A percentile compares a stretch with the other conserved stretches of the same genome.
Conservation (phyloP, 2,797 vertebrate genomes). For the Siniperca obscura region DNA sequence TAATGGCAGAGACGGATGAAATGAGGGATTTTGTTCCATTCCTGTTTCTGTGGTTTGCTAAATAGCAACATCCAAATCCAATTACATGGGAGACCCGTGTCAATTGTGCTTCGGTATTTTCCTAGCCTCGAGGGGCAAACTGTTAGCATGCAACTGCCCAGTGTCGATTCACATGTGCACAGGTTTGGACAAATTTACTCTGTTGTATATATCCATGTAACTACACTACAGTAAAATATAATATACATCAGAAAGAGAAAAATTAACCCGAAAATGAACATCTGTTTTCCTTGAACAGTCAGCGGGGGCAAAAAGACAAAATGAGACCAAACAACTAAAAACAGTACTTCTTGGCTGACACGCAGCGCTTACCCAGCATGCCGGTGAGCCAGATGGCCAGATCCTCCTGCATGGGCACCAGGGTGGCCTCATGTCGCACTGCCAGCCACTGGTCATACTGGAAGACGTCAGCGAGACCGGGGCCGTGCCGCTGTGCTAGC, state of each 20-base stretch:
- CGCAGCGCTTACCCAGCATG: conserved; percentile 88
- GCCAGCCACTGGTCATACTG: conserved; percentile 97
- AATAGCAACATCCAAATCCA: conserved; percentile 64
- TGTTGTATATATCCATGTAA: background rate
- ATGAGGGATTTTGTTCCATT: conserved; percentile 59
- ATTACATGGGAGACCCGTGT: conserved; percentile 55
- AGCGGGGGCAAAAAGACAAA: background rate
- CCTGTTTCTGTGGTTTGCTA: conserved; percentile 41
- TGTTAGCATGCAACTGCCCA: conserved; percentile 9
- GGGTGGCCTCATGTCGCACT: conserved; percentile 92
- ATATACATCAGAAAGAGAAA: background rate
- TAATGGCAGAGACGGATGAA: conserved; percentile 44
- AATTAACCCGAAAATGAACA: background rate
- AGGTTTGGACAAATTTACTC: background rate
- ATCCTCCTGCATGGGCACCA: conserved; percentile 98
- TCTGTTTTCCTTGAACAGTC: background rate
- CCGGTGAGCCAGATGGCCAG: conserved; percentile 95
- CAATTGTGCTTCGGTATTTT: conserved; percentile 51
- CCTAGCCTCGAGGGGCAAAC: conserved; percentile 39
- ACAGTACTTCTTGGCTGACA: background rate
- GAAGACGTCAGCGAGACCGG: conserved; percentile 92
- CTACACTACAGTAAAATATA: background rate
- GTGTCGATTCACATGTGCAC: conserved; percentile 21
- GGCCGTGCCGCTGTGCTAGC: conserved; percentile 89
- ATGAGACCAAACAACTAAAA: background rate